Evolutionary conservation across 2,888 invertebrate species (phyloP), one percentile per base, ranked within the genome.

Genomic region (Noctua janthe): DNA sequence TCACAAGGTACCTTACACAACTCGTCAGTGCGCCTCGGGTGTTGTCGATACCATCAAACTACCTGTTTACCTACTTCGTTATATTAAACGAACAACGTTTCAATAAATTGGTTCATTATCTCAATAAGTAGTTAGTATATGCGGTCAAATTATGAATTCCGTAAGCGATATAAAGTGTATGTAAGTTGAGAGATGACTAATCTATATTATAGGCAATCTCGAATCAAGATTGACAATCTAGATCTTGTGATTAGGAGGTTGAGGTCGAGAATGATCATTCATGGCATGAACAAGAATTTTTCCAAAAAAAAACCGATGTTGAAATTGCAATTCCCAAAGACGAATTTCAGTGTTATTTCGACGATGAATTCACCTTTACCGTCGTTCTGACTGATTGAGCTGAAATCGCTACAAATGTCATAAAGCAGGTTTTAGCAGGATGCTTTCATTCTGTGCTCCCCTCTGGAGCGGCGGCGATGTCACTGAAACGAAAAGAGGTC

Each of bases 401-500:
- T 78, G 39, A 39, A 69, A 71, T 73, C 15, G 39, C 49, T 69
- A 39, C 59, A 35, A 78, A 83, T 10, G 17, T 49, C 49, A 76
- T 49, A 49, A 49, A 77, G 59, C 35, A 88, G 87, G 86, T 82
- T 75, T 72, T 74, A 74, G n/a, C 71, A 83, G 81, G 81, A 89
- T 87, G 89, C 81, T 88, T 91, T 88, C 79, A 90, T 90, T 91
- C 87, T 73, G 51, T 43, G 79, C 80, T 89, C 88, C 91, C 92
- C 93, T 90, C 92, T 91, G 92, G 91, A 93, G 89, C 89, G 87
- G 85, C 87, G 89, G 91, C 92, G 92, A 92, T 94, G 95, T 95
- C 94, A 94, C 94, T 95, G 95, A 94, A 96, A 95, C 92, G 93
- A 94, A 97, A 96, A 96, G 96, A 96, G 96, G 96, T 96, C 96